Evolutionary conservation across 2,797 vertebrate genomes (phyloP).

Genomic region (Diplodus sargus): DNA sequence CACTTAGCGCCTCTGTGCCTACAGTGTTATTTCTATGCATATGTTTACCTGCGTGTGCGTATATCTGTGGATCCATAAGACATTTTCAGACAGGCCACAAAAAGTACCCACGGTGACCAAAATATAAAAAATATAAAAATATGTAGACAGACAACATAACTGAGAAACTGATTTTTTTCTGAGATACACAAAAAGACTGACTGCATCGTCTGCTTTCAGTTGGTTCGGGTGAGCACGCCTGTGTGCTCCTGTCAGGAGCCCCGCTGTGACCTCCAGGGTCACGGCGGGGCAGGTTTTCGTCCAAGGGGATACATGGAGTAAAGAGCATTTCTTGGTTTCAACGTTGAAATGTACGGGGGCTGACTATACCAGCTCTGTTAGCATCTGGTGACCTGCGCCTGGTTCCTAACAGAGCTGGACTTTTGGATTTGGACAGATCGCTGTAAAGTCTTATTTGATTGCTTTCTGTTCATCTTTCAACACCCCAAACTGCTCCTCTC

Average conservation of each 20-base stretch:
- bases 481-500: background rate
- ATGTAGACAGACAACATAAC: constrained; percentile 57
- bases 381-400: constrained; percentile 80
- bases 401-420: constrained; percentile 39
- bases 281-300: constrained; percentile 47
- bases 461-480: constrained; percentile 23
- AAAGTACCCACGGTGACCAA: constrained; percentile 62
- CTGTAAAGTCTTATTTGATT: constrained; percentile 20
- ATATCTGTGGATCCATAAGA: constrained; percentile 38
- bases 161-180: constrained; percentile 54
- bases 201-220: constrained; percentile 58
- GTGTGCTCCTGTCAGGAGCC: constrained; percentile 80
- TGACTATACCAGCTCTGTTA: constrained; percentile 35
- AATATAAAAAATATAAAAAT: constrained; percentile 59
- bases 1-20: constrained; percentile 55
- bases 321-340: constrained; percentile 40
- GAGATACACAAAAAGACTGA: constrained; percentile 60
- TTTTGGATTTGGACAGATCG: constrained; percentile 8
- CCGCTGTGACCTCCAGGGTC: constrained; percentile 81
- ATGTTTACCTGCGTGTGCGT: constrained; percentile 54
- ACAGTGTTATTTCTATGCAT: constrained; percentile 71
- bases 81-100: constrained; percentile 53
- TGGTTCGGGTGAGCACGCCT: constrained; percentile 73
- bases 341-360: constrained; percentile 10
- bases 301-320: background rate